Evolutionary conservation across 2,888 invertebrate species (phyloP).

Genomic region (Eledone cirrhosa): DNA sequence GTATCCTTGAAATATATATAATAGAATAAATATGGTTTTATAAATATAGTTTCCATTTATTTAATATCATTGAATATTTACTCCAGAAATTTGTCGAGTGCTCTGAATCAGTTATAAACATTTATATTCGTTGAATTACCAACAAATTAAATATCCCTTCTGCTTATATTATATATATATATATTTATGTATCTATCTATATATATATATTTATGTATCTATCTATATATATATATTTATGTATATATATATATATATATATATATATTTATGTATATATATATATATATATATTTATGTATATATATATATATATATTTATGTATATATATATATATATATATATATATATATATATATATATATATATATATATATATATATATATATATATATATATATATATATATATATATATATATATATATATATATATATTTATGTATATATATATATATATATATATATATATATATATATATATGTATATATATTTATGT

Average conservation of each 20-base stretch:
- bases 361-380: slow-evolving; percentile 2
- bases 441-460: not conserved
- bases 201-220: not conserved
- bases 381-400: slow-evolving; percentile 5
- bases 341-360: not conserved
- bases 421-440: not conserved
- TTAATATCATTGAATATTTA: too few species aligned
- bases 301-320: not conserved
- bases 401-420: not conserved
- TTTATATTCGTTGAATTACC: too few species aligned
- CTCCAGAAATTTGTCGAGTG: too few species aligned
- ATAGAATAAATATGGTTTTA: too few species aligned
- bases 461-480: not conserved
- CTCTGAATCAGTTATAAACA: too few species aligned
- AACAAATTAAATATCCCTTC: too few species aligned
- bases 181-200: not conserved
- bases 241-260: not conserved
- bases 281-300: not conserved
- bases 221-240: not conserved
- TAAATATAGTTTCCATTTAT: too few species aligned
- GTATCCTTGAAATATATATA: not conserved
- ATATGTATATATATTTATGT: not conserved
- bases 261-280: not conserved
- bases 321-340: not conserved
- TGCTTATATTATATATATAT: not conserved